Conservation (phyloP, 2,797 vertebrate genomes). For the Alcedo quadribrachys region DNA sequence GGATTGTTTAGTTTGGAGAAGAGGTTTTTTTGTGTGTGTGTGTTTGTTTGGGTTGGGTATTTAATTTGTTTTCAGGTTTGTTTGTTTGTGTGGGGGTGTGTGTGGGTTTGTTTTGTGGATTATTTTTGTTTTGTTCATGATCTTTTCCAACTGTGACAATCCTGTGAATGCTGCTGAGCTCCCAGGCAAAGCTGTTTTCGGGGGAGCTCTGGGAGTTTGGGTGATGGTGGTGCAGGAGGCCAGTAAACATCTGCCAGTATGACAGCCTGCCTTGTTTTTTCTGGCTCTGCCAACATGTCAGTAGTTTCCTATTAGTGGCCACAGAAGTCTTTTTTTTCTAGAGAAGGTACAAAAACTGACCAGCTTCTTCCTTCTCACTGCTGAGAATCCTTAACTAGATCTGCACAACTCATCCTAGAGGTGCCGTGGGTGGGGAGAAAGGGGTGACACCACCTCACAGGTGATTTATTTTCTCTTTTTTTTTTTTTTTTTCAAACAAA, state of each 20-base stretch:
- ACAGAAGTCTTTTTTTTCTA: background rate
- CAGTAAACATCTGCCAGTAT: background rate
- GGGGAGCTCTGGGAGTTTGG: background rate
- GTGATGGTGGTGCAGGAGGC: background rate
- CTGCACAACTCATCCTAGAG: background rate
- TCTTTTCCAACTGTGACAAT: too few species aligned
- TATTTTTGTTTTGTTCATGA: too few species aligned
- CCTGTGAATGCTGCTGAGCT: background rate
- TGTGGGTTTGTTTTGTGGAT: too few species aligned
- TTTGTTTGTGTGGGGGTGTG: too few species aligned
- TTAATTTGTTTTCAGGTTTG: too few species aligned
- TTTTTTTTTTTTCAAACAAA: background rate
- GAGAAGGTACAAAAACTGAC: background rate
- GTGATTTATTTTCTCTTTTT: background rate
- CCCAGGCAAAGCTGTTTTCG: background rate
- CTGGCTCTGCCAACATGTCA: background rate
- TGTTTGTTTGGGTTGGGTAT: too few species aligned
- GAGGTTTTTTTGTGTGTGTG: too few species aligned
- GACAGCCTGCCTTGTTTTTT: background rate
- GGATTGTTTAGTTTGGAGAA: too few species aligned
- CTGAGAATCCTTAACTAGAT: background rate
- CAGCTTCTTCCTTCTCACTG: too few species aligned
- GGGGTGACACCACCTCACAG: background rate
- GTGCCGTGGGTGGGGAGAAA: background rate
- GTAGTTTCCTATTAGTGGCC: background rate